Percentiles rank a stretch among this genome's conserved stretches.
Conservation (phyloP, 2,888 invertebrate genomes). For the Prenolepis imparis region DNA sequence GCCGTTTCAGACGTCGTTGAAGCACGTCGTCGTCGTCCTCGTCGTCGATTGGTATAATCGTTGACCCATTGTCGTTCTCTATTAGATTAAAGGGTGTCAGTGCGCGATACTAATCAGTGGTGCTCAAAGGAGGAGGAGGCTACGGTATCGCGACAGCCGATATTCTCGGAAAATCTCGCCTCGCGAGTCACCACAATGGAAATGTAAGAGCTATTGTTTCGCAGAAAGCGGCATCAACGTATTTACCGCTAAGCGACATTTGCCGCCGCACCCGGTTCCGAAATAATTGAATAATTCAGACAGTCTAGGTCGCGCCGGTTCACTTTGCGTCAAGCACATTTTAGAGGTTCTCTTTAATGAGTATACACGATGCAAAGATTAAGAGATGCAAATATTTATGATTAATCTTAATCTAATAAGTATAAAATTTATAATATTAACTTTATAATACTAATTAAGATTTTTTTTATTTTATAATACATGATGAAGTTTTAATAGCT, state of each 20-base stretch:
- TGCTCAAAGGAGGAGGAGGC: constrained; percentile 66
- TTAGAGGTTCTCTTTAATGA: constrained; percentile 52
- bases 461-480: not conserved
- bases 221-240: constrained; percentile 37
- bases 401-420: constrained; percentile 14
- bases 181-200: constrained; percentile 5
- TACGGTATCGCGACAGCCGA: constrained; percentile 21
- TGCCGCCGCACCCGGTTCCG: constrained; percentile 52
- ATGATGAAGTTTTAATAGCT: not conserved
- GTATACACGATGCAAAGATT: not conserved
- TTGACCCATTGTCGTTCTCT: constrained; percentile 80
- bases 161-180: constrained; percentile 40
- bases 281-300: constrained; percentile 75
- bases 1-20: constrained; percentile 48
- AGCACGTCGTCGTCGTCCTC: constrained; percentile 10
- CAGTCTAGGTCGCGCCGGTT: constrained; percentile 59
- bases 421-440: no score
- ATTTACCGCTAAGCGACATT: constrained; percentile 60
- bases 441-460: not conserved
- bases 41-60: constrained; percentile 80
- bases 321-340: constrained; percentile 49
- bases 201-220: constrained; percentile 49
- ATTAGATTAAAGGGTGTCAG: constrained; percentile 77
- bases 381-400: constrained; percentile 5
- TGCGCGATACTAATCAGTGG: constrained; percentile 68